Conservation (phyloP, 1,140 invertebrate genomes). For the Zaprionus ornatus region DNA sequence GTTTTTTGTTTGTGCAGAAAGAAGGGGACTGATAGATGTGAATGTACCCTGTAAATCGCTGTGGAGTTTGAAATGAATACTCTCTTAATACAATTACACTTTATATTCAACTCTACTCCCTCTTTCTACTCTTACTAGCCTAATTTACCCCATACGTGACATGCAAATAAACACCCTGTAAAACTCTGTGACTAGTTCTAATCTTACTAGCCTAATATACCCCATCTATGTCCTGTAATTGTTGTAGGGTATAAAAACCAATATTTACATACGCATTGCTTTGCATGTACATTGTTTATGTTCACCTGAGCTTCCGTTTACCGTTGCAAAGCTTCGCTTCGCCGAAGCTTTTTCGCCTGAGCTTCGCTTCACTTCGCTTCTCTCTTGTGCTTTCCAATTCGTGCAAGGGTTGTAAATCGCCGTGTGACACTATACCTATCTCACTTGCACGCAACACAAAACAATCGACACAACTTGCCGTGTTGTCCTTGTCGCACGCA, state of each 20-base stretch:
- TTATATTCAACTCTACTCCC: too few relatives aligned
- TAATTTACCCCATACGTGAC: not conserved
- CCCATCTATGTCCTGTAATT: not conserved
- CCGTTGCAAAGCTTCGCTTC: constrained; percentile 12
- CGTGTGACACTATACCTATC: constrained; percentile 21
- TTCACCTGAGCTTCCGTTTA: constrained; percentile 12
- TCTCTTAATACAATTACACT: too few relatives aligned
- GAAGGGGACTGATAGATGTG: not conserved
- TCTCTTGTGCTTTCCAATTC: constrained; percentile 15
- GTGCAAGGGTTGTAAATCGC: constrained; percentile 43
- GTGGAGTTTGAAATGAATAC: too few relatives aligned
- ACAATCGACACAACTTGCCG: not conserved
- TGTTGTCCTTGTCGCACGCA: constrained; percentile 42
- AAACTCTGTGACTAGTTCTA: too few relatives aligned
- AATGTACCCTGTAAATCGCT: not conserved
- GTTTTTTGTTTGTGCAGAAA: not conserved
- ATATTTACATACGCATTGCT: constrained; percentile 1
- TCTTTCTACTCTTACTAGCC: not conserved
- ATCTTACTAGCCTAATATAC: not conserved
- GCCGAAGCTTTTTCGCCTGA: too few relatives aligned
- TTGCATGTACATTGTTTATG: not conserved
- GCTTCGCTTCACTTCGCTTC: too few relatives aligned
- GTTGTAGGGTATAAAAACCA: constrained; percentile 2
- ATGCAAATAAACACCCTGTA: not conserved
- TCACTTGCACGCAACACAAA: not conserved